phyloP scores from a whole-genome alignment of 1,140 invertebrate genomes.

The Amphibalanus amphitrite region DNA sequence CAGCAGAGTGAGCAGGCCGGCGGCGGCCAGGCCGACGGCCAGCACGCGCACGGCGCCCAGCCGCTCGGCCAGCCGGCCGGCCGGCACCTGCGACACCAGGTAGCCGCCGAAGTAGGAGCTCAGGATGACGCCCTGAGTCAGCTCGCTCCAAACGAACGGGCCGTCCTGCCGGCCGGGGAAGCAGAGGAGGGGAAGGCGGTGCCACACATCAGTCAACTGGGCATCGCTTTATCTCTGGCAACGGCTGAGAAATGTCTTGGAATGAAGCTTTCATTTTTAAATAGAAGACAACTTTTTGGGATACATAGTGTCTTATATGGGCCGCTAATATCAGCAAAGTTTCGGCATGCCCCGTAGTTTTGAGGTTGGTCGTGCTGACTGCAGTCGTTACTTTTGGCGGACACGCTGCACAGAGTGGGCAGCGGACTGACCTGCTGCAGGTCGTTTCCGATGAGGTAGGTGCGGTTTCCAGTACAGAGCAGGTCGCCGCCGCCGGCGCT shows the following conservation, averaged over 20 bases:
- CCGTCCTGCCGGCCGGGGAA: constrained; percentile 79
- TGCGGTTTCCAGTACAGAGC: not conserved
- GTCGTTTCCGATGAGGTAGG: not conserved
- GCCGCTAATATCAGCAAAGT: too few species aligned
- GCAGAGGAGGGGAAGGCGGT: too few species aligned
- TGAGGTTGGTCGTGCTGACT: not conserved
- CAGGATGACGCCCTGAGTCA: constrained; percentile 43
- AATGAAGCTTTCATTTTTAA: too few species aligned
- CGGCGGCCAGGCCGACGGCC: constrained; percentile 44
- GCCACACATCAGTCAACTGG: too few species aligned
- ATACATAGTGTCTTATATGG: too few species aligned
- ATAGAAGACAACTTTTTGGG: too few species aligned
- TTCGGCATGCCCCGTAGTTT: not conserved
- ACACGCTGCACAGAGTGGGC: not conserved
- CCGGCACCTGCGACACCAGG: constrained; percentile 52
- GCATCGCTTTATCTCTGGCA: too few species aligned
- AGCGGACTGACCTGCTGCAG: not conserved
- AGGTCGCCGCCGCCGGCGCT: not conserved
- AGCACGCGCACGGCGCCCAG: constrained; percentile 53
- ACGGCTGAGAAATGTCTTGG: too few species aligned
- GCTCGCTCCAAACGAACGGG: constrained; percentile 44
- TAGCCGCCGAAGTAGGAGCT: constrained; percentile 58
- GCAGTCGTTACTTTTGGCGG: not conserved
- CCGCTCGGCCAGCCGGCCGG: constrained; percentile 47
- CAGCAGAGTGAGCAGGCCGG: constrained; percentile 46